phyloP scores from a whole-genome alignment of 2,888 invertebrate genomes.

The Papilio demoleus region DNA sequence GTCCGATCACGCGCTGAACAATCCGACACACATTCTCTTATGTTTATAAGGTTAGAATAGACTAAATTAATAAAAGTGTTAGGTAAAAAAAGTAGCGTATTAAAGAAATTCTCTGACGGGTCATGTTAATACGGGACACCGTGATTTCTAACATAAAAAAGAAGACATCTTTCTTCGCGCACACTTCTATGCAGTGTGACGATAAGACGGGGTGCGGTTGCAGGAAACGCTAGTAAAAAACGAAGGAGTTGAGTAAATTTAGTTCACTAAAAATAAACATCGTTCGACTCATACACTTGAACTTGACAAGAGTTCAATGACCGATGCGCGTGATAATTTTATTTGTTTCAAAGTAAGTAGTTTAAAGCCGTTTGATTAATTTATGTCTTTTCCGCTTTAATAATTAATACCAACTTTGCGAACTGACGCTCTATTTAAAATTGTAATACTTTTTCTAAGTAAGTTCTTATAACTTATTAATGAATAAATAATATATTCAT shows the following conservation, averaged over 20 bases:
- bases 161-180: too few species aligned
- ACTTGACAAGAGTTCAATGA: slow-evolving; percentile 75
- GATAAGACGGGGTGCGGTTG: slow-evolving; percentile 27
- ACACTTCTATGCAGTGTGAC: not conserved
- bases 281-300: slow-evolving; percentile 72
- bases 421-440: slow-evolving; percentile 11
- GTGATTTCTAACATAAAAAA: not conserved
- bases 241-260: slow-evolving; percentile 67
- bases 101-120: too few species aligned
- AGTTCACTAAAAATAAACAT: slow-evolving; percentile 76
- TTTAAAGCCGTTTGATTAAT: slow-evolving; percentile 36
- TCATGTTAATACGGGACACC: not conserved
- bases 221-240: slow-evolving; percentile 61
- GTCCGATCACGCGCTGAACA: too few species aligned
- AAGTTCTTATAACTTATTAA: not conserved
- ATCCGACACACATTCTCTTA: too few species aligned
- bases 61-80: too few species aligned
- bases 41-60: too few species aligned
- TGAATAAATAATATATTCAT: not conserved
- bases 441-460: slow-evolving; percentile 1
- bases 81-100: too few species aligned
- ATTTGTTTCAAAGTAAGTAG: slow-evolving; percentile 45
- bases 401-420: slow-evolving; percentile 7
- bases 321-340: slow-evolving; percentile 64
- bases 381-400: slow-evolving; percentile 12